These are phyloP conservation scores for Callipepla californica DNA, from an alignment of 2,113 vertebrate genomes.

Conservation along the genomic window DNA sequence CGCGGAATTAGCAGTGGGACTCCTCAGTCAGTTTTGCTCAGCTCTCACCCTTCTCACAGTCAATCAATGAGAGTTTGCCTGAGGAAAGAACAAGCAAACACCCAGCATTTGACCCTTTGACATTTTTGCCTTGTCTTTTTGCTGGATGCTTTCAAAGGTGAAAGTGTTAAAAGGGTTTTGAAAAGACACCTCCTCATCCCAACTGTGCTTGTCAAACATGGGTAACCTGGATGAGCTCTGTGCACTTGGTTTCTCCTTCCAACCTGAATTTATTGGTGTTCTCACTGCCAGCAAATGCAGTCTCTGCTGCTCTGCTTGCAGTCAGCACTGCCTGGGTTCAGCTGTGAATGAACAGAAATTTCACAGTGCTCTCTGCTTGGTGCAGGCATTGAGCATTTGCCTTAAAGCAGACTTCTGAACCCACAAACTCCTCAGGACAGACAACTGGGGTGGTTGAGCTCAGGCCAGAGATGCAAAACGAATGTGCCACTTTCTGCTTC, in stretches of 20 bases:
- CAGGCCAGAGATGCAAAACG: background rate
- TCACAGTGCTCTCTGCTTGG: background rate
- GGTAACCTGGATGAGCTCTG: background rate
- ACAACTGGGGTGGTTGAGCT: background rate
- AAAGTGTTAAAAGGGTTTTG: slow-evolving; percentile 18
- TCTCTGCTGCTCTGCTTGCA: background rate
- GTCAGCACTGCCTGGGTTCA: background rate
- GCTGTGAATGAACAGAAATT: background rate
- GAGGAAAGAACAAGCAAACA: slow-evolving; percentile 6
- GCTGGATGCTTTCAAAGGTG: slow-evolving; percentile 20
- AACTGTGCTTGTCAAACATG: background rate
- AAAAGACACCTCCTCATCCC: slow-evolving; percentile 27
- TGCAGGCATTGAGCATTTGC: background rate
- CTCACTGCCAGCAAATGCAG: background rate
- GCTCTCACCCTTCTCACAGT: background rate
- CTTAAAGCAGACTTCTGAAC: background rate
- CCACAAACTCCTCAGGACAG: background rate
- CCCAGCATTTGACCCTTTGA: background rate
- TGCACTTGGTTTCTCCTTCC: slow-evolving; percentile 9
- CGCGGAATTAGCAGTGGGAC: background rate
- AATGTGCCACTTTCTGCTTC: background rate
- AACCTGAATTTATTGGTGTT: background rate
- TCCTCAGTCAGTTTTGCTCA: background rate
- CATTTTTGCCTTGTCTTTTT: slow-evolving; percentile 23
- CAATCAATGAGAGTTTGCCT: background rate